Evolutionary conservation across 2,113 vertebrate genomes (phyloP).

Genomic region (Cottus gobio): DNA sequence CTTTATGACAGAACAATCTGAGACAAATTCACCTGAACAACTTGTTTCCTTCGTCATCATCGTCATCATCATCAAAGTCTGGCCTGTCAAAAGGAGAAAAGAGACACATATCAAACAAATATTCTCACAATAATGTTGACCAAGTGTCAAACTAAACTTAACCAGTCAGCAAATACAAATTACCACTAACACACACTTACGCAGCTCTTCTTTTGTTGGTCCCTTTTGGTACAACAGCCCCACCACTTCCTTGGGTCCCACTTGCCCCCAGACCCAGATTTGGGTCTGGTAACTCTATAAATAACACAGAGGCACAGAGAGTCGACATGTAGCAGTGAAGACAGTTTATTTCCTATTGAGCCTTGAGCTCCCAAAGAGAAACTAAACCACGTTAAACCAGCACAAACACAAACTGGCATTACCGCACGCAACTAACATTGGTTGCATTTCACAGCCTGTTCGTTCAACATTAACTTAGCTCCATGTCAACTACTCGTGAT

Average conservation of each 20-base stretch:
- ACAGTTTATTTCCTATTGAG: slow-evolving; percentile 49
- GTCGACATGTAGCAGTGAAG: slow-evolving; percentile 19
- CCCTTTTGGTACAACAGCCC: slow-evolving; percentile 84
- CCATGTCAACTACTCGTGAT: not conserved
- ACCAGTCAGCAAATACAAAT: slow-evolving; percentile 28
- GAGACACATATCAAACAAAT: not conserved
- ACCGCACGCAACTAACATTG: not conserved
- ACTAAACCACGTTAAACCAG: not conserved
- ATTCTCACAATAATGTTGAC: not conserved
- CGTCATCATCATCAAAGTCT: slow-evolving; percentile 74
- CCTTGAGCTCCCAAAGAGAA: slow-evolving; percentile 13
- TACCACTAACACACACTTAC: slow-evolving; percentile 78
- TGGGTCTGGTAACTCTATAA: slow-evolving; percentile 90
- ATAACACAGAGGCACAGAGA: slow-evolving; percentile 58
- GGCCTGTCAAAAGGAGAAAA: slow-evolving; percentile 58
- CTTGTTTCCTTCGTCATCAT: slow-evolving; percentile 87
- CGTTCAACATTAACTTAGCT: not conserved
- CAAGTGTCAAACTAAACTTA: slow-evolving; percentile 10
- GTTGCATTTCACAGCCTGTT: not conserved
- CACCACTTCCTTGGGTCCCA: slow-evolving; percentile 82
- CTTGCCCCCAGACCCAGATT: slow-evolving; percentile 84
- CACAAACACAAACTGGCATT: not conserved
- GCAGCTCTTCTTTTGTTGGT: slow-evolving; percentile 87
- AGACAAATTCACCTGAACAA: slow-evolving; percentile 89
- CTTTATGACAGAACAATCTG: not conserved